phyloP scores from a whole-genome alignment of 2,797 vertebrate species.

The Ambastaia sidthimunki region DNA sequence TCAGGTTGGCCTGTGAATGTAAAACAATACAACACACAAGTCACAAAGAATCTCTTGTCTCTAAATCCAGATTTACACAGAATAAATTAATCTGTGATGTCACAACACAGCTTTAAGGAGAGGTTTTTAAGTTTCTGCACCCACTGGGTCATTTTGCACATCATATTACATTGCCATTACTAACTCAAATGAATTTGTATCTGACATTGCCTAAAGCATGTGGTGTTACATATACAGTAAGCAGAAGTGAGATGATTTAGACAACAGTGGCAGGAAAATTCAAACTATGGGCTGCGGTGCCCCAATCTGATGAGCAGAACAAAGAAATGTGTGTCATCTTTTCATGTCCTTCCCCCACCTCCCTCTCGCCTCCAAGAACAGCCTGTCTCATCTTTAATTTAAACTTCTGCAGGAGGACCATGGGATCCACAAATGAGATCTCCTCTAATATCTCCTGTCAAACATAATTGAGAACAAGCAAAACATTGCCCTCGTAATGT shows the following conservation, averaged over 20 bases:
- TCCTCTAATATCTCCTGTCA: constrained; percentile 10
- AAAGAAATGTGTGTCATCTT: constrained; percentile 52
- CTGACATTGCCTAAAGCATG: background rate
- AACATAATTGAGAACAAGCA: constrained; percentile 32
- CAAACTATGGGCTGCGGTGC: constrained; percentile 1
- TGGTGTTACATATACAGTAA: background rate
- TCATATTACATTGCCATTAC: background rate
- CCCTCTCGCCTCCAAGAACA: constrained; percentile 25
- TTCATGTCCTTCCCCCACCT: constrained; percentile 29
- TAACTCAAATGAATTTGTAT: background rate
- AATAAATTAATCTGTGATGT: constrained; percentile 4
- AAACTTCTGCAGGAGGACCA: constrained; percentile 51
- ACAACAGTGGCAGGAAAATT: constrained; percentile 8
- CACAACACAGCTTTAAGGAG: background rate
- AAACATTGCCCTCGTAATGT: constrained; percentile 1
- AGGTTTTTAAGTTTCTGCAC: background rate
- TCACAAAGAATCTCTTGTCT: background rate
- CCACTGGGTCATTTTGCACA: constrained; percentile 2
- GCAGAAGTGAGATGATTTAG: constrained; percentile 2
- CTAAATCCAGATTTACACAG: background rate
- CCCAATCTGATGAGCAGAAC: constrained; percentile 3
- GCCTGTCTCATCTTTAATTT: constrained; percentile 69
- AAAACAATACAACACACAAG: constrained; percentile 4
- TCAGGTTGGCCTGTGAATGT: constrained; percentile 87
- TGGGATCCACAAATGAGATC: constrained; percentile 33